A percentile compares a stretch with the other conserved stretches of the same genome.
These are phyloP conservation scores for Acropora yongei DNA, from an alignment of 64 coral and sea anemone genomes.

Conservation along the genomic window DNA sequence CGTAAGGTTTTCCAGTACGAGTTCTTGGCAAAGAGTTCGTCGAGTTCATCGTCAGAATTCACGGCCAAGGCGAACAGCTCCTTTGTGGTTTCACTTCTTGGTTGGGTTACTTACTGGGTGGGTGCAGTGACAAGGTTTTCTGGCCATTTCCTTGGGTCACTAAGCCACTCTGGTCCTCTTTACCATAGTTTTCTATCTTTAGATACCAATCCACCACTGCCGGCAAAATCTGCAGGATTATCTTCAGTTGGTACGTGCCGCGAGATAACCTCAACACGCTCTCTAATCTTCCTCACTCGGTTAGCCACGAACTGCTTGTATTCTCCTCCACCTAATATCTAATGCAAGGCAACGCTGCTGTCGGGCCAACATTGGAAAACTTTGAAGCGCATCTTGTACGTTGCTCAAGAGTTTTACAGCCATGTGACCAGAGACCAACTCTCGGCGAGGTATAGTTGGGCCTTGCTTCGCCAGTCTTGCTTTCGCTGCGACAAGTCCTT, in stretches of 20 bases:
- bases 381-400: slow-evolving; percentile 17
- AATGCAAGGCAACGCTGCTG: slow-evolving; percentile 67
- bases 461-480: slow-evolving; percentile 52
- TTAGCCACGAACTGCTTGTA: slow-evolving; percentile 86
- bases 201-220: slow-evolving; percentile 50
- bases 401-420: slow-evolving; percentile 60
- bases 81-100: slow-evolving; percentile 24
- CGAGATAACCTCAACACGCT: slow-evolving; percentile 49
- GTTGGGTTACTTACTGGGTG: slow-evolving; percentile 13
- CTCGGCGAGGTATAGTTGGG: slow-evolving; percentile 52
- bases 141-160: slow-evolving; percentile 23
- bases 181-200: slow-evolving; percentile 16
- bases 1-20: slow-evolving; percentile 10
- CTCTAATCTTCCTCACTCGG: slow-evolving; percentile 59
- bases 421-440: slow-evolving; percentile 57
- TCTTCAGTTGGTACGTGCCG: slow-evolving; percentile 54
- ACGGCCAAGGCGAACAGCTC: slow-evolving; percentile 31
- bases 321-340: slow-evolving; percentile 38
- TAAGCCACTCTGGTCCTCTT: slow-evolving; percentile 42
- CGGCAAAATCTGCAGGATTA: slow-evolving; percentile 70
- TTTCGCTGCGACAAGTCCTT: slow-evolving; percentile 42
- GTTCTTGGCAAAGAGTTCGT: slow-evolving; percentile 20
- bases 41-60: neutral
- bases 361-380: slow-evolving; percentile 67
- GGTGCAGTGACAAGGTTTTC: too few species aligned